Percentiles rank a stretch among this genome's conserved stretches.
Evolutionary conservation across 2,888 invertebrate species (phyloP).

Genomic region (Myopa tessellatipennis): DNA sequence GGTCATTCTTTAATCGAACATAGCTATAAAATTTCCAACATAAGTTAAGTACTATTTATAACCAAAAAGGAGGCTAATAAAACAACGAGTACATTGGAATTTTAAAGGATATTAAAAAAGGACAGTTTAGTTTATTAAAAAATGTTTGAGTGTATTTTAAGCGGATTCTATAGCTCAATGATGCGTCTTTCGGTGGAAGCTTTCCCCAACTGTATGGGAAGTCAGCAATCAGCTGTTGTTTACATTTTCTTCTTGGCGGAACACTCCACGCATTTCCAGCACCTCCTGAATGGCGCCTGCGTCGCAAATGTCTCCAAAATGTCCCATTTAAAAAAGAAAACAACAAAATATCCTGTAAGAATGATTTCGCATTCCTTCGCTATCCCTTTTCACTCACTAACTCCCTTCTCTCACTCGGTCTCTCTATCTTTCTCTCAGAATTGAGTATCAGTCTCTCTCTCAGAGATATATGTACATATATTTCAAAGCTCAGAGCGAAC

Average conservation of each 20-base stretch:
- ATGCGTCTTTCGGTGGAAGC: not conserved
- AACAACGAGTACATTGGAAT: too few relatives aligned
- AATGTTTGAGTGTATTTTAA: too few relatives aligned
- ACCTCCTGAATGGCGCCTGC: slow-evolving; percentile 16
- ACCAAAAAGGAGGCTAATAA: too few relatives aligned
- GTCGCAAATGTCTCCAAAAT: not conserved
- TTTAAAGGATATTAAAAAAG: too few relatives aligned
- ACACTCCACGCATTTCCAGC: slow-evolving; percentile 26
- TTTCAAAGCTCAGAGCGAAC: too few relatives aligned
- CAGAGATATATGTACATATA: too few relatives aligned
- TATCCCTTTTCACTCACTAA: not conserved
- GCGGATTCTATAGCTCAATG: too few relatives aligned
- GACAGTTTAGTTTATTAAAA: too few relatives aligned
- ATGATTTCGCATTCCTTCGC: not conserved
- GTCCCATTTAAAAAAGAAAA: not conserved
- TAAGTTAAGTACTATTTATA: too few relatives aligned
- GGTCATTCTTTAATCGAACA: too few relatives aligned
- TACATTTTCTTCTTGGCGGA: slow-evolving; percentile 11
- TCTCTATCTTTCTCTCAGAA: not conserved
- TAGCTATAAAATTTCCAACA: too few relatives aligned
- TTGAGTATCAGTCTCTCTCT: too few relatives aligned
- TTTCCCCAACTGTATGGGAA: slow-evolving; percentile 45
- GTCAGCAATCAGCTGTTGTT: slow-evolving; percentile 45
- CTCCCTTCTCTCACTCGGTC: not conserved
- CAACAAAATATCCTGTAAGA: not conserved